Conservation (phyloP, 2,113 vertebrate genomes). For the Apodemus speciosus region DNA sequence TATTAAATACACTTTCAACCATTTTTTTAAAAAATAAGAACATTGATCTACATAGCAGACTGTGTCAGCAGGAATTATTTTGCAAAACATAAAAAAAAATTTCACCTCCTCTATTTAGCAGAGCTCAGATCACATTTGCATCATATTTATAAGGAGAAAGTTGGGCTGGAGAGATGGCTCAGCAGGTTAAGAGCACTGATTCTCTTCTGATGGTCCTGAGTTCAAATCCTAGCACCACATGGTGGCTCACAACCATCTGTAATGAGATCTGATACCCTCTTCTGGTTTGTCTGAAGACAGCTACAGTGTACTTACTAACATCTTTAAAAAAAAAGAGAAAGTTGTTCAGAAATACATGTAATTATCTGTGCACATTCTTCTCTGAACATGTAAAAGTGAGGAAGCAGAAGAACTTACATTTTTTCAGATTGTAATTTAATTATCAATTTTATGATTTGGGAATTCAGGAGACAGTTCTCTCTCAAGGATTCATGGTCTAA, state of each 20-base stretch:
- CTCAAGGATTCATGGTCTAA: background rate
- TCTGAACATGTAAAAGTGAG: background rate
- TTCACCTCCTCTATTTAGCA: background rate
- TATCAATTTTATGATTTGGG: background rate
- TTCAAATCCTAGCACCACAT: too few relatives aligned
- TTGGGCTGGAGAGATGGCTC: too few relatives aligned
- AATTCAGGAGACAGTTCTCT: background rate
- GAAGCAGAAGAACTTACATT: background rate
- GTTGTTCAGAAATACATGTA: constrained; percentile 5
- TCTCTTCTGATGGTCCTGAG: too few relatives aligned
- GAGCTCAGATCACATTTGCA: constrained; percentile 11
- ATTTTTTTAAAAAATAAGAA: constrained; percentile 53
- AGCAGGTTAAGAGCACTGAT: too few relatives aligned
- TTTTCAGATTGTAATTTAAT: background rate
- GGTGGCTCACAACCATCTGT: too few relatives aligned
- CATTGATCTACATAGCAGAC: constrained; percentile 56
- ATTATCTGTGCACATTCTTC: background rate
- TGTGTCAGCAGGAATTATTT: constrained; percentile 44
- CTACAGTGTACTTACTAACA: too few relatives aligned
- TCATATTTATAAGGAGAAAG: background rate
- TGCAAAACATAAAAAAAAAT: constrained; percentile 43
- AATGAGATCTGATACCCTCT: too few relatives aligned
- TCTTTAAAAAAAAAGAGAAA: too few relatives aligned
- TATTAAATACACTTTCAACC: constrained; percentile 51
- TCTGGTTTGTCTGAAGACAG: too few relatives aligned